Evolutionary conservation across 2,113 vertebrate species (phyloP), one percentile per base, ranked within the genome.

Genomic region (Ailurus styani): DNA sequence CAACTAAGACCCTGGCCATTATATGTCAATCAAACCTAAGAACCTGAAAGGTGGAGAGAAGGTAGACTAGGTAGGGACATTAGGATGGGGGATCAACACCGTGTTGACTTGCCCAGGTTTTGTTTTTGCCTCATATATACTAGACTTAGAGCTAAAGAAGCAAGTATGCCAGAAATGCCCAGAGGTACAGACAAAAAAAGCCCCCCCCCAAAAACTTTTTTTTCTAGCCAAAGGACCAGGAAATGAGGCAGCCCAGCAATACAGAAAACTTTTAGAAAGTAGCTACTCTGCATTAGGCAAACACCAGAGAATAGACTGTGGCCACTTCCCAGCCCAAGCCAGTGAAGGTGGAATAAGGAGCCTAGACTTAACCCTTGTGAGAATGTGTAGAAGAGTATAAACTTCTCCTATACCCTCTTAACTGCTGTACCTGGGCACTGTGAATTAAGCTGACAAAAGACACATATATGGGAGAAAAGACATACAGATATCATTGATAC

Each of bases 261-360:
- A 55, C 2, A 27, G 40, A 57, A 54, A 86, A 47, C 12, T 31
- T 91, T 34, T 21, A 40, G 70, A 42, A 62, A 75, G 5, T 29
- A 54, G 18, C 54, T 72, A 15, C 2, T 73, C 7, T 60, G 0
- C 1, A 21, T 7, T 27, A 66, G 40, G 42, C 37, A 8, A 55
- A 55, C 5, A 5, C 17, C n/a, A 5, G 40, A 45, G 64, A n/a
- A 52, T n/a, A 93, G 50, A 40, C 31, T 7, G 21, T 20, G 47
- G 5, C 9, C 31, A 14, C 55, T 11, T 18, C 11, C 10, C 29
- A 3, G 0, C 31, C 10, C 55, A 3, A 4, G n/a, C 27, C 77
- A 50, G 78, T 29, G 37, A 34, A 31, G 25, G 60, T 34, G 10
- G 62, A 81, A 21, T 2, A 4, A 50, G 27, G 20, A 29, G 27